Conservation (phyloP, 1,140 invertebrate genomes). For the Pectinophora gossypiella region DNA sequence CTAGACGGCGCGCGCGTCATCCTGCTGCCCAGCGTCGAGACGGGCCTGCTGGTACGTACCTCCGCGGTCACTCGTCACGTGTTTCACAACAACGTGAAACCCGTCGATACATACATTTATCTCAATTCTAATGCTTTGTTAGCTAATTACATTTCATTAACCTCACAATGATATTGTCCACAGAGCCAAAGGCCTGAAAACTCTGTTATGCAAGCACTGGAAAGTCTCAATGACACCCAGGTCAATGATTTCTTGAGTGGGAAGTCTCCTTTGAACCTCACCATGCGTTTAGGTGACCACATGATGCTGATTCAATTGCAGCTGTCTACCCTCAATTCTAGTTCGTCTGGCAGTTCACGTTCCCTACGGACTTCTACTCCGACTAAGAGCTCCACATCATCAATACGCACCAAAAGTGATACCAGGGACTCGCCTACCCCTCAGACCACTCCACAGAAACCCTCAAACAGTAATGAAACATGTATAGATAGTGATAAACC, state of each 20-base stretch:
- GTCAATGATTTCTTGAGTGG: conserved; percentile 96
- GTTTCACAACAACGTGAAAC: conserved; percentile 57
- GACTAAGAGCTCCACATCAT: conserved; percentile 35
- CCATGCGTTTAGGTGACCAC: conserved; percentile 95
- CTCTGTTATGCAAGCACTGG: conserved; percentile 95
- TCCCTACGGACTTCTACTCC: conserved; percentile 58
- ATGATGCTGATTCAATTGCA: conserved; percentile 98
- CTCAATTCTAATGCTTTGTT: conserved; percentile 20
- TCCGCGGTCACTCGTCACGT: conserved; percentile 61
- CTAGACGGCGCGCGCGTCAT: conserved; percentile 92
- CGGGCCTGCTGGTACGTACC: conserved; percentile 87
- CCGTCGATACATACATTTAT: conserved; percentile 48
- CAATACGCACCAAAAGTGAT: conserved; percentile 44
- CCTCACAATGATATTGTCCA: conserved; percentile 54
- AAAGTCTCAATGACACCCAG: conserved; percentile 94
- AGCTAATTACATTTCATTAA: conserved; percentile 22
- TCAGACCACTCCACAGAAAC: conserved; percentile 39
- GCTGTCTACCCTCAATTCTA: conserved; percentile 85
- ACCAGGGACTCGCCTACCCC: conserved; percentile 44
- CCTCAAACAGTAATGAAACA: conserved; percentile 24
- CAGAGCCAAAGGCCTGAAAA: conserved; percentile 94
- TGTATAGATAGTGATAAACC: conserved; percentile 31
- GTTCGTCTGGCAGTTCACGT: conserved; percentile 36
- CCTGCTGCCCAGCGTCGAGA: conserved; percentile 94
- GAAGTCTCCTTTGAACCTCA: conserved; percentile 94